These are phyloP conservation scores for Bombus sibiricus DNA, from an alignment of 1,140 invertebrate genomes.

Conservation along the genomic window DNA sequence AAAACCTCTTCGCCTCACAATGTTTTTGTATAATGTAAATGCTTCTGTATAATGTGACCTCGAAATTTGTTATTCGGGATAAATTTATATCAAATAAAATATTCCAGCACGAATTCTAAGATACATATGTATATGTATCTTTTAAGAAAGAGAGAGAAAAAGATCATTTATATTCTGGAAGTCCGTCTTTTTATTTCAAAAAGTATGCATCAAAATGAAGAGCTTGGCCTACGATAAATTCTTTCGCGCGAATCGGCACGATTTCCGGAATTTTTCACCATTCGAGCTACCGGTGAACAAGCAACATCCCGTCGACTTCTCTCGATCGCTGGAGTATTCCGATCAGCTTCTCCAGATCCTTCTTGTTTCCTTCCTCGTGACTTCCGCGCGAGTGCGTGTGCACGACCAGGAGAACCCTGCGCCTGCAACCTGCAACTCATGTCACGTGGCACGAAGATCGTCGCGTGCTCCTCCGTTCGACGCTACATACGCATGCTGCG, in stretches of 20 bases:
- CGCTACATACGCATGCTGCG: not conserved
- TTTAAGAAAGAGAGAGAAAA: too few relatives aligned
- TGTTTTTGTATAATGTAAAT: too few relatives aligned
- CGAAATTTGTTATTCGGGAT: not conserved
- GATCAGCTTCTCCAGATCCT: constrained; percentile 5
- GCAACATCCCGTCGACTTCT: not conserved
- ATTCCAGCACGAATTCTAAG: not conserved
- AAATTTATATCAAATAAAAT: not conserved
- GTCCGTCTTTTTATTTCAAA: too few relatives aligned
- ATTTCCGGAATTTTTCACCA: not conserved
- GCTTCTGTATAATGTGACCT: too few relatives aligned
- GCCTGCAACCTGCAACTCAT: not conserved
- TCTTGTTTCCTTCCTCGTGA: constrained; percentile 22
- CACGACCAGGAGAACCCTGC: not conserved
- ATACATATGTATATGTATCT: not conserved
- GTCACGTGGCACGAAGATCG: not conserved
- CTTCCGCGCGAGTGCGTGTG: constrained; percentile 10
- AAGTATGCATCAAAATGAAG: not conserved
- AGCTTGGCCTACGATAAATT: not conserved
- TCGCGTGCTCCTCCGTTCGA: not conserved
- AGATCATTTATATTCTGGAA: too few relatives aligned
- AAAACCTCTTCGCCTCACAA: too few relatives aligned
- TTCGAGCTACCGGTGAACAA: not conserved
- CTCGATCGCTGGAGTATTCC: constrained; percentile 3
- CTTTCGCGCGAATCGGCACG: not conserved